phyloP scores from a whole-genome alignment of 2,888 invertebrate genomes.

The Bruchidius siliquastri region DNA sequence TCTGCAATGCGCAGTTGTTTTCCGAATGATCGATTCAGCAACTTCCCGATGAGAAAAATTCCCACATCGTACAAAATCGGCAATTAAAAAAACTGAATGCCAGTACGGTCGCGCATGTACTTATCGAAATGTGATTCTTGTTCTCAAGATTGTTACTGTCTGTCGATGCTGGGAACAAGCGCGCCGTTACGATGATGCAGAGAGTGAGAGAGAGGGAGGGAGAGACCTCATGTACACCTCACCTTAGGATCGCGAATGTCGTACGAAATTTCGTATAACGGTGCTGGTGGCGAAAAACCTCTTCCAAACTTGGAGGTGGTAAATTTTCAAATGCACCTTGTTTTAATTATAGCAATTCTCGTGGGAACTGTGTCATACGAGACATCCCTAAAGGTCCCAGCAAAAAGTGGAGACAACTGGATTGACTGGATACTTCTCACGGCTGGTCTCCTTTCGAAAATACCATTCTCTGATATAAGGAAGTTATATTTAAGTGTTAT shows the following conservation, averaged over 20 bases:
- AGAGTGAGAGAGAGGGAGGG: background rate
- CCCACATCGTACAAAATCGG: background rate
- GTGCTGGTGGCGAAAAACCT: background rate
- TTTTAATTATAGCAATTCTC: background rate
- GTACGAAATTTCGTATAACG: background rate
- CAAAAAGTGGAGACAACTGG: no score
- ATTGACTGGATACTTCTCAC: no score
- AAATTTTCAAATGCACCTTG: background rate
- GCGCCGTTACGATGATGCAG: background rate
- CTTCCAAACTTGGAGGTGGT: background rate
- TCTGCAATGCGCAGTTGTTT: no score
- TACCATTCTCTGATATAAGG: no score
- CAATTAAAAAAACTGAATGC: background rate
- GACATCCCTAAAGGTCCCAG: no score
- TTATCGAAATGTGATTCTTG: background rate
- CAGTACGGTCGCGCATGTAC: background rate
- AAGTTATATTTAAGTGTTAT: no score
- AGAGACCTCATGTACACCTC: background rate
- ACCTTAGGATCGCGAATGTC: background rate
- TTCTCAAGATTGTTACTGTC: background rate
- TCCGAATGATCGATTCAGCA: no score
- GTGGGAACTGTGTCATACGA: background rate
- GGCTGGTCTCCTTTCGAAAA: no score
- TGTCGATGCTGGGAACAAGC: background rate
- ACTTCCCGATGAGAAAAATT: background rate